Evolutionary conservation across 2,113 vertebrate species (phyloP), one percentile per base, ranked within the genome.

Genomic region (Phaetusa simplex): DNA sequence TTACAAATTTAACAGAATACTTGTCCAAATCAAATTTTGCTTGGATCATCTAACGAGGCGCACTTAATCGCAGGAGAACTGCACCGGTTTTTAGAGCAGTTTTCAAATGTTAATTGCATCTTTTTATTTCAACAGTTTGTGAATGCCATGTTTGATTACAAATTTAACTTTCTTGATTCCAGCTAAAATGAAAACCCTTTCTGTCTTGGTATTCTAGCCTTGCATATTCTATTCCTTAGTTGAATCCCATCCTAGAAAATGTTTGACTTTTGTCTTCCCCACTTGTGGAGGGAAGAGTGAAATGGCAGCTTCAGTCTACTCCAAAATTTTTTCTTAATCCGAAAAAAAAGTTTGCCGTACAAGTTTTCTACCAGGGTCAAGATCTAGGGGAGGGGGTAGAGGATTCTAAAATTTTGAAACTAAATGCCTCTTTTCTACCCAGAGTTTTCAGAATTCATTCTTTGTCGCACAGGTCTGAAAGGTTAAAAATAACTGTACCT

Each of bases 401-500:
- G 32, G 62, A 77, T 92, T 91, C 49, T 82, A 50, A 92, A 96
- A 86, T 95, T 97, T 90, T 58, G 53, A 93, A 92, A 79, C 70
- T 58, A 61, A 96, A 88, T 93, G 24, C 91, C 71, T 95, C 76
- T 85, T 96, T 95, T 79, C 93, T 97, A 73, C 88, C 52, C 86
- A 67, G 78, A 84, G 77, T 95, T 97, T 97, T 97, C 95, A 96
- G 86, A 93, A 97, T 98, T 96, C 93, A 79, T 73, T 95, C 94
- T 94, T 85, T 95, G 95, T 95, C 77, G 8, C n/a, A 8, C 64
- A 95, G 94, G 95, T 96, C 92, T 86, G 81, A 96, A 97, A 98
- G 94, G 96, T 97, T 98, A 97, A 97, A 98, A 98, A 97, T 98
- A 98, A 97, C 96, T 94, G 88, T 55, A 49, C 87, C 94, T 96